phyloP scores from a whole-genome alignment of 2,797 vertebrate species.

The Phoeniculus purpureus region DNA sequence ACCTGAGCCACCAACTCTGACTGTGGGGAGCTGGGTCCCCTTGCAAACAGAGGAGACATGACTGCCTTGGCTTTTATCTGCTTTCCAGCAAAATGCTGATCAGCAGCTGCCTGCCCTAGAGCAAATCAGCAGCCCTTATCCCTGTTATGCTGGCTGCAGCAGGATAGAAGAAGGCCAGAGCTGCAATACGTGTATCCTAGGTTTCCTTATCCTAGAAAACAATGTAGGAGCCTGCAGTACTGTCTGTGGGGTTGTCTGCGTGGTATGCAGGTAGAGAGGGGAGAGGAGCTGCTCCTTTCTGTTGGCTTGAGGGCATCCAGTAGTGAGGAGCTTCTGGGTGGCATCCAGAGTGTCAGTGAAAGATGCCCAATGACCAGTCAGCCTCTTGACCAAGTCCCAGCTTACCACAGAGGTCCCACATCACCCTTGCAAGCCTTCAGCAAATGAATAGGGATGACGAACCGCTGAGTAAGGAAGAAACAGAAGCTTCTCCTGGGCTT shows the following conservation, averaged over 20 bases:
- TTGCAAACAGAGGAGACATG: not conserved
- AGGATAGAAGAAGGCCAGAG: not conserved
- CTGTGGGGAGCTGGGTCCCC: not conserved
- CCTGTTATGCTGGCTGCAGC: not conserved
- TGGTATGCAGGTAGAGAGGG: accelerated
- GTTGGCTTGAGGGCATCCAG: not conserved
- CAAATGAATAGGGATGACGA: not conserved
- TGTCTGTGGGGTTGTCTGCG: not conserved
- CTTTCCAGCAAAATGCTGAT: not conserved
- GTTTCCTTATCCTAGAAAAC: not conserved
- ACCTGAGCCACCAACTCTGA: not conserved
- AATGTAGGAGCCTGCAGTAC: not conserved
- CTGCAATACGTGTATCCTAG: not conserved
- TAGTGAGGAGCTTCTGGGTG: not conserved
- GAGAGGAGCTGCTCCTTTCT: not conserved
- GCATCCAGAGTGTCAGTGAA: not conserved
- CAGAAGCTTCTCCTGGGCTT: not conserved
- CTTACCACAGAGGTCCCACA: not conserved
- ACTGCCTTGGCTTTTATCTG: not conserved
- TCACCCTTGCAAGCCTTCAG: not conserved
- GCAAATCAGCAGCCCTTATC: not conserved
- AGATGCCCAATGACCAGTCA: not conserved
- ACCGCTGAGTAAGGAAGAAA: not conserved
- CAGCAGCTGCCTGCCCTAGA: not conserved
- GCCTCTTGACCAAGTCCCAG: not conserved